Evolutionary conservation across 2,888 invertebrate species (phyloP).

Genomic region (Tipula confusa): DNA sequence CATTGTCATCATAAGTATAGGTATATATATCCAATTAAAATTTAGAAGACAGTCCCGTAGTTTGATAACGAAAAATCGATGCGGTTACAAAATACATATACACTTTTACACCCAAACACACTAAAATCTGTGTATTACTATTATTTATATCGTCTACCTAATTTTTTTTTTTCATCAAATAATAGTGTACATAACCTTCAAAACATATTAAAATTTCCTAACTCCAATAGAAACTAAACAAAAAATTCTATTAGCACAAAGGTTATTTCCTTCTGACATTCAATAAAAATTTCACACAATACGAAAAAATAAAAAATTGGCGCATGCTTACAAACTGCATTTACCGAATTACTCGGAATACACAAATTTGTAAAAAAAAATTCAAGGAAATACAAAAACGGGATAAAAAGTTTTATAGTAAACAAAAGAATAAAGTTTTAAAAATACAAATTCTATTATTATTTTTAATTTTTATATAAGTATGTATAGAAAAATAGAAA

Average conservation of each 20-base stretch:
- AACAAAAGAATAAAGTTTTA: not conserved
- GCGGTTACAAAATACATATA: not conserved
- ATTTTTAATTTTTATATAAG: not conserved
- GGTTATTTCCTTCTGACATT: slow-evolving; percentile 25
- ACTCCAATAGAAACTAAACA: not conserved
- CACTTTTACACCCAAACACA: too few relatives aligned
- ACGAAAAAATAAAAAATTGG: not conserved
- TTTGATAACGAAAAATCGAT: not conserved
- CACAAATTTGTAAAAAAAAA: not conserved
- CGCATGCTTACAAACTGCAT: slow-evolving; percentile 12
- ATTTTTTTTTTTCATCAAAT: not conserved
- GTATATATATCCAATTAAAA: not conserved
- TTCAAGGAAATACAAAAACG: not conserved
- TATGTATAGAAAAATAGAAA: not conserved
- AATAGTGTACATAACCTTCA: not conserved
- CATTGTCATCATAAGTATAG: not conserved
- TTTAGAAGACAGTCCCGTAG: not conserved
- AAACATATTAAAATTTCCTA: not conserved
- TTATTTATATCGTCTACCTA: not conserved
- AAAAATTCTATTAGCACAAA: slow-evolving; percentile 3
- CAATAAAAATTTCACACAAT: not conserved
- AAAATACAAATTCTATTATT: not conserved
- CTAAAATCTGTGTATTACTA: not conserved
- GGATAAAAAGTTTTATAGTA: not conserved
- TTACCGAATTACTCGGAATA: not conserved